These are phyloP conservation scores for Ailuropoda melanoleuca DNA, from an alignment of 2,113 vertebrate genomes.

Conservation along the genomic window DNA sequence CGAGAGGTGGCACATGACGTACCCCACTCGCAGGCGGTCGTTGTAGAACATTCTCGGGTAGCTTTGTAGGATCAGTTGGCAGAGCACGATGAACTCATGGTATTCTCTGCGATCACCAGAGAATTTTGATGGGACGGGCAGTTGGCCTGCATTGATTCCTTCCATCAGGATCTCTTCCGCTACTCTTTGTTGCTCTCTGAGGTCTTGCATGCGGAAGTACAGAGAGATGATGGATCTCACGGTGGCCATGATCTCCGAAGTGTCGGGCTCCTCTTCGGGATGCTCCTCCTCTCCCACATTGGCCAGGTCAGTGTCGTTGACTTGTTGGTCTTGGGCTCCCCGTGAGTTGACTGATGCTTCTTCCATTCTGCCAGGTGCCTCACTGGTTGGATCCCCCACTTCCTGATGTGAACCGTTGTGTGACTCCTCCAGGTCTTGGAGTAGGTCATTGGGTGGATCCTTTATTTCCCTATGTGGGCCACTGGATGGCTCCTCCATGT, in stretches of 20 bases:
- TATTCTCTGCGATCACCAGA: constrained; percentile 60
- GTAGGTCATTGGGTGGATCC: constrained; percentile 77
- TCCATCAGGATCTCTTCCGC: constrained; percentile 9
- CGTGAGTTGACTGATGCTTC: background rate
- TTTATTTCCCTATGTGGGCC: constrained; percentile 44
- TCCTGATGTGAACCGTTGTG: background rate
- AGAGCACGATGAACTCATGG: constrained; percentile 69
- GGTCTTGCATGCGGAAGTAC: constrained; percentile 63
- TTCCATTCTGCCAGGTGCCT: background rate
- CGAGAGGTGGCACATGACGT: constrained; percentile 26
- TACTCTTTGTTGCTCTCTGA: constrained; percentile 42
- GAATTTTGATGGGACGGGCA: background rate
- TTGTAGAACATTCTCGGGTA: background rate
- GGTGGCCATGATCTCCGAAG: background rate
- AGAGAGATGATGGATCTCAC: constrained; percentile 49
- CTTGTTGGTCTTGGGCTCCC: background rate
- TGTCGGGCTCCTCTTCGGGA: fast-evolving
- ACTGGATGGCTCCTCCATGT: constrained; percentile 68
- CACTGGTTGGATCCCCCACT: background rate
- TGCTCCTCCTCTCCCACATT: fast-evolving
- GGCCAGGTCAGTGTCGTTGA: background rate
- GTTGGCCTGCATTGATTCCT: fast-evolving
- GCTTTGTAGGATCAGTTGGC: constrained; percentile 66
- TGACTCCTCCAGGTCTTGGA: constrained; percentile 76
- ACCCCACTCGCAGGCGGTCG: constrained; percentile 12